Evolutionary conservation across 2,888 invertebrate species (phyloP).

Genomic region (Orthosia cruda): DNA sequence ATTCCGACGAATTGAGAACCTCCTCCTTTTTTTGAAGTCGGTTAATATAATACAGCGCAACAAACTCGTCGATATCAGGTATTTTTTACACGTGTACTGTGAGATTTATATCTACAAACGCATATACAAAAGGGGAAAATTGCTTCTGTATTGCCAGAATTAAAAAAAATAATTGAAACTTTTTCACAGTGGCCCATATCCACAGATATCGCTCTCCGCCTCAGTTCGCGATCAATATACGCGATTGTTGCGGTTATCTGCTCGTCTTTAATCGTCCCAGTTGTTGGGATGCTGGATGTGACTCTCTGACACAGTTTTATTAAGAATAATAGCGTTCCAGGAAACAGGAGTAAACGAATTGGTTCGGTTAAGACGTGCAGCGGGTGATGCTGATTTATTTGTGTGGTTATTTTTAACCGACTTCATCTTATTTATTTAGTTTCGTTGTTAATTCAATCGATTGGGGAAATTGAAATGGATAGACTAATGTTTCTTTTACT

Average conservation of each 20-base stretch:
- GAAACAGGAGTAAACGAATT: constrained; percentile 18
- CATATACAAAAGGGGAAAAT: constrained; percentile 6
- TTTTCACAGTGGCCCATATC: constrained; percentile 36
- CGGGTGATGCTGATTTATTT: constrained; percentile 14
- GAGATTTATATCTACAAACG: constrained; percentile 1
- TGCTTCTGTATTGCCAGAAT: not conserved
- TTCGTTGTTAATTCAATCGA: not conserved
- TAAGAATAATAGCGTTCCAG: constrained; percentile 30
- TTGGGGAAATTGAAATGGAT: too few species aligned
- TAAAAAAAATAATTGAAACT: constrained; percentile 29
- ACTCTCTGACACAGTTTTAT: constrained; percentile 39
- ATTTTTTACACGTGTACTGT: not conserved
- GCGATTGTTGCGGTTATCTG: constrained; percentile 46
- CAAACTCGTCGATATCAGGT: too few species aligned
- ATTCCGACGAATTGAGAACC: too few species aligned
- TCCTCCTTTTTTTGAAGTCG: too few species aligned
- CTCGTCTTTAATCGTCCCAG: constrained; percentile 40
- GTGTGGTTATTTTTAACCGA: not conserved
- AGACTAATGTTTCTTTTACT: too few species aligned
- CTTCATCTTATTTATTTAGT: not conserved
- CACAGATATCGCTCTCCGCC: constrained; percentile 18
- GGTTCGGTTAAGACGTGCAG: constrained; percentile 5
- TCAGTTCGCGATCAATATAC: constrained; percentile 37
- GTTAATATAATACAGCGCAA: not conserved
- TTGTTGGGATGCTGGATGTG: constrained; percentile 33